Conservation (phyloP, 2,797 vertebrate species). For the Okamejei kenojei region DNA sequence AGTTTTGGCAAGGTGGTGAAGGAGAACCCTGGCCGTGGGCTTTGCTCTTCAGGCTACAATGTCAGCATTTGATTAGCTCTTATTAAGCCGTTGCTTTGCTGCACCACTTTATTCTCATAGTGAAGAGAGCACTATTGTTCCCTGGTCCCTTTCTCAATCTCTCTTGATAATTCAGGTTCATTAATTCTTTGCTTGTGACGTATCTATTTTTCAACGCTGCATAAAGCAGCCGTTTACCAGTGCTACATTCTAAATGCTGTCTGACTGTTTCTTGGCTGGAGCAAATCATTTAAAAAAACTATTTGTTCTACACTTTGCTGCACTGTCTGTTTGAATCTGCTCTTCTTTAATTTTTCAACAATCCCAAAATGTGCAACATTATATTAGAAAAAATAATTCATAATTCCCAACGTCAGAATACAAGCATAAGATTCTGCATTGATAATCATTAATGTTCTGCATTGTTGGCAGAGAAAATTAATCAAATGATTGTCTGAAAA, state of each 20-base stretch:
- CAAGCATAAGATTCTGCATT: not conserved
- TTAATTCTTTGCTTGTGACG: not conserved
- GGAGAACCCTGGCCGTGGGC: not conserved
- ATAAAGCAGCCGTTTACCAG: not conserved
- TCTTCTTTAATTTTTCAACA: not conserved
- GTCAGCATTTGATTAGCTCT: not conserved
- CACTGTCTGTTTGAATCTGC: not conserved
- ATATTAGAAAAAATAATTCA: not conserved
- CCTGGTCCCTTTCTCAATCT: not conserved
- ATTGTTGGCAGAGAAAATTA: not conserved
- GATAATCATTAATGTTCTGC: not conserved
- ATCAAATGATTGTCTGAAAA: not conserved
- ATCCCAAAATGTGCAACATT: not conserved
- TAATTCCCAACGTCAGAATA: conserved; percentile 9
- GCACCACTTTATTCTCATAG: not conserved
- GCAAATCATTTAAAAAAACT: too few relatives aligned
- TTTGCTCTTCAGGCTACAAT: not conserved
- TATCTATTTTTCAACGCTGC: not conserved
- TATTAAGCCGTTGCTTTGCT: not conserved
- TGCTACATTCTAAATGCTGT: not conserved
- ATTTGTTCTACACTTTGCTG: not conserved
- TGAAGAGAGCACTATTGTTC: not conserved
- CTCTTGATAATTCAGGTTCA: not conserved
- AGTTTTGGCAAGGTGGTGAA: not conserved
- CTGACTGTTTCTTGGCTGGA: not conserved